Evolutionary conservation across 37 sponge, comb jelly and placozoan genomes (phyloP).

Genomic region (Chondrosia reniformis): DNA sequence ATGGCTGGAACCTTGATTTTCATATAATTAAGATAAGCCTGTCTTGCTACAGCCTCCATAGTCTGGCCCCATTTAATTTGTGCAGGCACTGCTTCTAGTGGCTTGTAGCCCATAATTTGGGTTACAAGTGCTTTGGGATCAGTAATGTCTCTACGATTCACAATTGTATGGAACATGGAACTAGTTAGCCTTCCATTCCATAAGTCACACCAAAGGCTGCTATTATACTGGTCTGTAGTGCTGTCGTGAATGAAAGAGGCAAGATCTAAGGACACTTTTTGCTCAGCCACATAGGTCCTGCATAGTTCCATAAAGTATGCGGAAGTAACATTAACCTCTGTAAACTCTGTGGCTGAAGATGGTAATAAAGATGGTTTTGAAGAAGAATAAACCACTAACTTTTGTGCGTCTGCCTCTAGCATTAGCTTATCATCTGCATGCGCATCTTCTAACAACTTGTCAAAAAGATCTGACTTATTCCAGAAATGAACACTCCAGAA

Average conservation of each 20-base stretch:
- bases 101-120: neutral
- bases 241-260: neutral
- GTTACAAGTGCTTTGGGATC: neutral
- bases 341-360: neutral
- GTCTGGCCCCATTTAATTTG: neutral
- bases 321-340: neutral
- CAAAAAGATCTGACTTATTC: too few species aligned
- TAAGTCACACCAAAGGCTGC: neutral
- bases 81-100: neutral
- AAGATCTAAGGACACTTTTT: neutral
- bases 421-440: neutral
- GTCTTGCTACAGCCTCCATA: neutral
- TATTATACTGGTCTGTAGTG: neutral
- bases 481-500: too few species aligned
- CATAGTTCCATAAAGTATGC: neutral
- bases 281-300: neutral
- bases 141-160: neutral
- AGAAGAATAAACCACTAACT: neutral
- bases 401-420: neutral
- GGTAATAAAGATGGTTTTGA: neutral
- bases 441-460: neutral
- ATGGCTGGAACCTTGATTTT: neutral
- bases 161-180: neutral
- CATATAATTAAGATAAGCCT: neutral
- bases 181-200: neutral